Evolutionary conservation across 2,797 vertebrate genomes (phyloP).

Genomic region (Sebastes diaconus): DNA sequence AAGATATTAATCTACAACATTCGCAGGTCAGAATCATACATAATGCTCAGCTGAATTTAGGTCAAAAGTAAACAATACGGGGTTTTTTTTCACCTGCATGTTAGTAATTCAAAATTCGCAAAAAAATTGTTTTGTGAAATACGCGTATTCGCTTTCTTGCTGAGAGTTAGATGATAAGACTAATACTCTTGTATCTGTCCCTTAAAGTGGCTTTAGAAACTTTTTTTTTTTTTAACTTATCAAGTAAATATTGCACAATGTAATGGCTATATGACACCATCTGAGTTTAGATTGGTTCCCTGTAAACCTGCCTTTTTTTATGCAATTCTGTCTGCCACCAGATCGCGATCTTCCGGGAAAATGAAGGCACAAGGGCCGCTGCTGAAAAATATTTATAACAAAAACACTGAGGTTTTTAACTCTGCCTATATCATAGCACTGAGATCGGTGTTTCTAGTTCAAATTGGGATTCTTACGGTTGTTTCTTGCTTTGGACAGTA

Average conservation of each 20-base stretch:
- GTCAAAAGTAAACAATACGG: neutral
- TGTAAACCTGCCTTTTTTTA: neutral
- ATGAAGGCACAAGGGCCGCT: no score
- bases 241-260: neutral
- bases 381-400: no score
- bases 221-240: neutral
- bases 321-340: neutral
- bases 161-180: neutral
- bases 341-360: neutral
- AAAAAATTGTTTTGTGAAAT: neutral
- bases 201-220: neutral
- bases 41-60: neutral
- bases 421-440: neutral
- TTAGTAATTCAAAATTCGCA: neutral
- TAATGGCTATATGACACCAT: neutral
- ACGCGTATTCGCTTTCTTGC: neutral
- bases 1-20: conserved; percentile 89
- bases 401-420: neutral
- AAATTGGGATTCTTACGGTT: neutral
- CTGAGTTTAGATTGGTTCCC: neutral
- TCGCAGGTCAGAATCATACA: conserved; percentile 73
- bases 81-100: neutral
- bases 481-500: no score
- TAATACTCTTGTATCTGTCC: neutral
- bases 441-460: neutral